Percentiles rank a stretch among this genome's conserved stretches.
Conservation (phyloP, 53 echinoderm and acorn worm species). For the Glandiceps talaboti region DNA sequence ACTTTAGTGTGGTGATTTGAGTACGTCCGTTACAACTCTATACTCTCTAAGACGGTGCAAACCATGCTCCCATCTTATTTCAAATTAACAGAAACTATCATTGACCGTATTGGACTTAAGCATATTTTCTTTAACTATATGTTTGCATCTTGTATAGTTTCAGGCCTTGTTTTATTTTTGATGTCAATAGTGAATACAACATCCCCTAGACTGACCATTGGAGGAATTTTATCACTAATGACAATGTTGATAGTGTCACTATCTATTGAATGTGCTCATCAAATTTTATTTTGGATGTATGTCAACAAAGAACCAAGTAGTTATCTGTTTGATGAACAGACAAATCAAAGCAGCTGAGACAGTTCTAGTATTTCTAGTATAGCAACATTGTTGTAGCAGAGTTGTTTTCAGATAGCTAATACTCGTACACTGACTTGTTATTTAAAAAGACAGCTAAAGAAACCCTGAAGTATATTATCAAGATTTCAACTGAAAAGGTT, state of each 20-base stretch:
- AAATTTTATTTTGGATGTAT: slow-evolving; percentile 86
- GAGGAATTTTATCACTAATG: slow-evolving; percentile 66
- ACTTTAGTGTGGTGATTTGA: too few species aligned
- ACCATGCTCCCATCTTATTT: slow-evolving; percentile 52
- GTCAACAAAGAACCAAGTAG: slow-evolving; percentile 44
- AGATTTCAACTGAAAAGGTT: too few species aligned
- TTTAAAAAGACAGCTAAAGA: too few species aligned
- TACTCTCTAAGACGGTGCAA: too few species aligned
- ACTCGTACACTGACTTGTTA: too few species aligned
- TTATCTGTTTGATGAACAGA: background rate
- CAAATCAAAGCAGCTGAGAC: background rate
- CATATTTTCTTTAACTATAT: slow-evolving; percentile 84
- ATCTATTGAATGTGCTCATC: slow-evolving; percentile 93
- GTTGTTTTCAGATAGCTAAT: too few species aligned
- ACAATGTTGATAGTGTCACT: slow-evolving; percentile 76
- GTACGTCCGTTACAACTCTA: too few species aligned
- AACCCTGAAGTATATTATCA: too few species aligned
- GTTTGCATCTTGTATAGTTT: slow-evolving; percentile 62
- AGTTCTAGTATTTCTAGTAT: too few species aligned
- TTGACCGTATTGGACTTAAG: slow-evolving; percentile 69
- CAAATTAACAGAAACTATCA: slow-evolving; percentile 67
- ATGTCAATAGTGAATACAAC: slow-evolving; percentile 64
- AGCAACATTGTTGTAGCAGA: too few species aligned
- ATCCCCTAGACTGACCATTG: slow-evolving; percentile 66
- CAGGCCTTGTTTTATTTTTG: slow-evolving; percentile 60